phyloP scores from a whole-genome alignment of 2,113 vertebrate genomes.

The Antigone vipio region DNA sequence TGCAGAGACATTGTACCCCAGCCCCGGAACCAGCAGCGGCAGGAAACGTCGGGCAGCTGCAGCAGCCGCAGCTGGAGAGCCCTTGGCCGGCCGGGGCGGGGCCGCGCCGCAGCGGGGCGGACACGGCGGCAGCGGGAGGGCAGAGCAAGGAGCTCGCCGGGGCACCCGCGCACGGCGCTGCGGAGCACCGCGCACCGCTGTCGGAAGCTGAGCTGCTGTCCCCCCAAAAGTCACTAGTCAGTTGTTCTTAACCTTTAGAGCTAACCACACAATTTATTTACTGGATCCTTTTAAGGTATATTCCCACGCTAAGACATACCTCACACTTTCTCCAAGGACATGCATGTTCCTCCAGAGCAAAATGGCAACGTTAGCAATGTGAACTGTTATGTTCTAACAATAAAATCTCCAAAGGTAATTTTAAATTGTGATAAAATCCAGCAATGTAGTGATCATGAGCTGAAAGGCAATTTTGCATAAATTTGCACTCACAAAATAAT shows the following conservation, averaged over 20 bases:
- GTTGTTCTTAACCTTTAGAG: fast-evolving
- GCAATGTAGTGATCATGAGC: background rate
- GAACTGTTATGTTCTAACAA: background rate
- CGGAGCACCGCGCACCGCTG: background rate
- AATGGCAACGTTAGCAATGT: background rate
- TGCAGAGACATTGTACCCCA: background rate
- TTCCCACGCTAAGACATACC: no score
- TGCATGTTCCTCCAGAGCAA: background rate
- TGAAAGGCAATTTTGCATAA: background rate
- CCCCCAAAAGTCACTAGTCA: fast-evolving
- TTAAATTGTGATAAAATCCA: background rate
- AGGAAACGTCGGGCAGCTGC: fast-evolving
- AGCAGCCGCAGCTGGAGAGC: background rate
- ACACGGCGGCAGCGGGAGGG: background rate
- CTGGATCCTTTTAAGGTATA: no score
- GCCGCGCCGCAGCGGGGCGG: background rate
- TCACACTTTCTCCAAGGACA: background rate
- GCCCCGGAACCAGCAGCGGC: fast-evolving
- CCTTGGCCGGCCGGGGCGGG: background rate
- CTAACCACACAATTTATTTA: fast-evolving
- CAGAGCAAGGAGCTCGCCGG: background rate
- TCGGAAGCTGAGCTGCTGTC: no score
- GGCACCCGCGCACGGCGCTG: no score
- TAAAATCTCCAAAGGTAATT: background rate
- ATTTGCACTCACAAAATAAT: background rate